phyloP scores from a whole-genome alignment of 2,888 invertebrate genomes.

The Harmothoe impar region DNA sequence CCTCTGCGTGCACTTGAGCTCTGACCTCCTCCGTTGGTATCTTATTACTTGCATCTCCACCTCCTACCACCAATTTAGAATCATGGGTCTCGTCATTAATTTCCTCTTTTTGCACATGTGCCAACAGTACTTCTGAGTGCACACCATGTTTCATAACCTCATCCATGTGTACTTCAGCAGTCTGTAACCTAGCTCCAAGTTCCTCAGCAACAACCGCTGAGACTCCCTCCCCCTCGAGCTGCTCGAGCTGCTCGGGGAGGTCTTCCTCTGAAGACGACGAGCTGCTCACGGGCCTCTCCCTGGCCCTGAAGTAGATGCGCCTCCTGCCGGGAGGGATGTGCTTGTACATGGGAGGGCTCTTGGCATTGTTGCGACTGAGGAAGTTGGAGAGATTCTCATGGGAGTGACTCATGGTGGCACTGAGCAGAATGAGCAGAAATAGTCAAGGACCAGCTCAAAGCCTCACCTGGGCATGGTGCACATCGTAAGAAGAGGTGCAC shows the following conservation, averaged over 20 bases:
- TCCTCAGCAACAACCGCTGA: too few species aligned
- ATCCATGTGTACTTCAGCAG: neutral
- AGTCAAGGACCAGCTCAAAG: too few species aligned
- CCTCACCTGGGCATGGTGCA: too few species aligned
- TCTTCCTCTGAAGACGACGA: neutral
- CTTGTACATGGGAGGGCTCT: neutral
- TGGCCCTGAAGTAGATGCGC: neutral
- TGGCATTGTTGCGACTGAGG: neutral
- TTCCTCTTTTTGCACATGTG: neutral
- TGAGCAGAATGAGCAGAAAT: too few species aligned
- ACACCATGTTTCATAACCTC: neutral
- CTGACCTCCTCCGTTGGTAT: too few species aligned
- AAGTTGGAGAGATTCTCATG: neutral
- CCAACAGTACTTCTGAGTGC: neutral
- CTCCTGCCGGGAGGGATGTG: neutral
- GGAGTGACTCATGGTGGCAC: neutral
- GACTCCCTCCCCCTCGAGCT: too few species aligned
- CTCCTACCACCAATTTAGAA: neutral
- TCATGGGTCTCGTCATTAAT: neutral
- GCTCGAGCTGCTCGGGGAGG: too few species aligned
- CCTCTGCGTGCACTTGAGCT: neutral
- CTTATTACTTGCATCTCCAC: neutral
- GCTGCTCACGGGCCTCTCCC: neutral
- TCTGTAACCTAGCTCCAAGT: neutral
- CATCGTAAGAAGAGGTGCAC: too few species aligned